Evolutionary conservation across 2,888 invertebrate species (phyloP).

Genomic region (Tetragnatha montana): DNA sequence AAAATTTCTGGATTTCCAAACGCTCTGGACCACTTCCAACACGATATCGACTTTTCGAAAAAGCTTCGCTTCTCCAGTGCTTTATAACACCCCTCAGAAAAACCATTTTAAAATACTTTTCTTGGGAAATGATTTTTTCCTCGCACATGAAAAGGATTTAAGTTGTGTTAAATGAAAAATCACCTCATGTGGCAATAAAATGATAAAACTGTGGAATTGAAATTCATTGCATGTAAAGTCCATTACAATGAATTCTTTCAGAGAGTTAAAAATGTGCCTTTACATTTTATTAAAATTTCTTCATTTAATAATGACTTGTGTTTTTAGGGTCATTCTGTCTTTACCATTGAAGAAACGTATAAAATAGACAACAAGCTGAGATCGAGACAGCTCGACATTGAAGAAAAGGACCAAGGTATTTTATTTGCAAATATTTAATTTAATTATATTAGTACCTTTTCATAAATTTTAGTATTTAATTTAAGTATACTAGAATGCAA

Average conservation of each 20-base stretch:
- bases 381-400: constrained; percentile 42
- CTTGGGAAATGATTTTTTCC: neutral
- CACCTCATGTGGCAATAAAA: neutral
- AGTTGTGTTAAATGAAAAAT: neutral
- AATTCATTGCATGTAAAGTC: too few species aligned
- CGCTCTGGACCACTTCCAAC: constrained; percentile 46
- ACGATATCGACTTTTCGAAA: constrained; percentile 48
- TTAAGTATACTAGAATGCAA: too few species aligned
- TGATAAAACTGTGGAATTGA: neutral
- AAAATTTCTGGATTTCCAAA: too few species aligned
- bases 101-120: constrained; percentile 38
- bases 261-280: too few species aligned
- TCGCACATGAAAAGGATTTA: neutral
- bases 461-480: neutral
- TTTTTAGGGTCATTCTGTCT: constrained; percentile 66
- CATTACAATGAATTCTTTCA: too few species aligned
- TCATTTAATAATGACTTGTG: neutral
- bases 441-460: neutral
- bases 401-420: constrained; percentile 52
- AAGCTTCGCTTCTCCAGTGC: neutral
- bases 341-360: constrained; percentile 66
- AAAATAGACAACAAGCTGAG: constrained; percentile 63
- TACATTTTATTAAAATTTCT: too few species aligned
- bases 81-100: constrained; percentile 8
- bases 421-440: neutral